Percentiles rank a stretch among this genome's conserved stretches.
Conservation (phyloP, 2,113 vertebrate species). For the Phaetusa simplex region DNA sequence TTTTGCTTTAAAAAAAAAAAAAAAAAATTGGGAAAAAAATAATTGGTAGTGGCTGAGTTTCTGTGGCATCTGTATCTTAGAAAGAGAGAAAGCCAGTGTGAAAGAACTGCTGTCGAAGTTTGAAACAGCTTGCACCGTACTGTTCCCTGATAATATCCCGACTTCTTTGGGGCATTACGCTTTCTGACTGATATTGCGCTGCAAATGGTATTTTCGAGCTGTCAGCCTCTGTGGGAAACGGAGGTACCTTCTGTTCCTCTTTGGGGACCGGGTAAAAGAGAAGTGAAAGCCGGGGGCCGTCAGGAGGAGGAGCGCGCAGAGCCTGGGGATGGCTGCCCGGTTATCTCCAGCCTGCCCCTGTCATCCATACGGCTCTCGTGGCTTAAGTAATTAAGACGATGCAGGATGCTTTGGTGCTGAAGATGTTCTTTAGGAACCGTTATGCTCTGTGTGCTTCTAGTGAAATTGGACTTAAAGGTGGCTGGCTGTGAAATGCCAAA, state of each 20-base stretch:
- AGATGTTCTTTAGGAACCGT: background rate
- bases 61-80: background rate
- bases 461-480: background rate
- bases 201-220: background rate
- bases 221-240: background rate
- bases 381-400: rapidly evolving
- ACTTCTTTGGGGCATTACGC: background rate
- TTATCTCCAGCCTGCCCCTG: background rate
- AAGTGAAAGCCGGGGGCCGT: background rate
- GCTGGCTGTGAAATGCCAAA: background rate
- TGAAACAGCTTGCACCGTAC: background rate
- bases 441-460: rapidly evolving
- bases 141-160: background rate
- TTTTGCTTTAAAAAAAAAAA: background rate
- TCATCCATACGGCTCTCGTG: rapidly evolving
- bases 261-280: background rate
- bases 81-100: background rate
- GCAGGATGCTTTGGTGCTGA: background rate
- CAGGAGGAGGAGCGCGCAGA: background rate
- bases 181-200: background rate
- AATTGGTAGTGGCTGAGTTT: background rate
- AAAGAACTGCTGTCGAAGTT: background rate
- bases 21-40: too few relatives aligned
- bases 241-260: background rate
- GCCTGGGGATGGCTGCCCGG: background rate